Base-by-base conservation (phyloP, 2,888 invertebrate species). In the Ceramica pisi region DNA sequence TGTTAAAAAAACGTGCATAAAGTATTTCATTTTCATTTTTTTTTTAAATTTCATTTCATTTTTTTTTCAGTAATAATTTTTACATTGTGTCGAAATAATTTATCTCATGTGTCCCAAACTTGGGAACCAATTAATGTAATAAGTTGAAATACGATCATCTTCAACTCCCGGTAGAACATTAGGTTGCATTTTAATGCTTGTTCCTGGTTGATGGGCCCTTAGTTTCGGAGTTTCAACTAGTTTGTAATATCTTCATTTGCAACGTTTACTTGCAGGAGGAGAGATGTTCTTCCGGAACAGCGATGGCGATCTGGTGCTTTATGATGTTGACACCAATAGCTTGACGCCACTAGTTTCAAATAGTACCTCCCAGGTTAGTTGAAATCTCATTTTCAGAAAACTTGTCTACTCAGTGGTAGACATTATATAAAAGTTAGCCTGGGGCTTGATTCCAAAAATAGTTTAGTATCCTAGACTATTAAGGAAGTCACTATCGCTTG, bases 261-360 rank as follows among this genome's bases (percentile, higher is more conserved):
- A 56, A 48, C 6, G 2, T 67, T 65, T 80, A 78, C 85, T 96
- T 96, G 26, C 96, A 97, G 97, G 96, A 86, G 96, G 95, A 75
- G 97, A 97, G 87, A 93, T 98, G 76, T 91, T 98, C 75, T 98
- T 96, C 91, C 96, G 96, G 70, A 97, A 97, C 86, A 89, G 87
- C 46, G 90, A 94, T 72, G 97, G 97, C 7, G 96, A 97, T 88
- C 88, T 97, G 64, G 90, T 97, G 66, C 86, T 97, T 31, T 97
- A 95, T 81, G 95, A 97, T 82, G 93, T 97, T 0, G 93, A 93
- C 41, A 92, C 93, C 0, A 88, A 92, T 51, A 84, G 86, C 14
- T 87, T 91, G 0, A 92, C 87, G 26, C 83, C 91, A n/a, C 89
- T 97, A 3, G 89, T 97, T 57, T 81, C 89, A 2, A 95, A 95